Evolutionary conservation across 2,113 vertebrate species (phyloP), one percentile per base, ranked within the genome.

Genomic region (Nyctibius bracteatus): DNA sequence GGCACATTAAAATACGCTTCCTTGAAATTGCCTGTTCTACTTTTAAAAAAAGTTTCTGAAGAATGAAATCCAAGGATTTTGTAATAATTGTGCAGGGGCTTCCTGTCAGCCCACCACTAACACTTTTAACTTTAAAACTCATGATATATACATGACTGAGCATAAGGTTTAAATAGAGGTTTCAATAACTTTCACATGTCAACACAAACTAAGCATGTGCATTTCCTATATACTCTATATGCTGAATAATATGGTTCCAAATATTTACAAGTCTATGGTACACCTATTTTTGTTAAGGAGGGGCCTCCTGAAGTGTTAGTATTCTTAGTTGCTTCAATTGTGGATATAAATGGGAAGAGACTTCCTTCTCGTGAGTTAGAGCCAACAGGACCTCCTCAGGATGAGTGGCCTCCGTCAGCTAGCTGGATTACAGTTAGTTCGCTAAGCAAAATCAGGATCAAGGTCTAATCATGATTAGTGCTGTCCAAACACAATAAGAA

Each of bases 301-400:
- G 9, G 78, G 18, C 71, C 71, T 91, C 74, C 63, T 92, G 92
- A 94, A 90, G 66, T 3, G 0, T 96, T 96, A 97, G 92, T 94
- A 90, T 73, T 77, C 94, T 94, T 95, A 93, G 92, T 93, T 88
- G 92, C 62, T 93, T 94, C 90, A 73, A 49, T 8, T 93, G 39
- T 59, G 47, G 39, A 88, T 88, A 93, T 73, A 44, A 81, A 80
- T 12, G 55, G 52, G 41, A 85, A 49, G 20, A 94, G 39, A 57
- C 18, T 57, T 82, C 27, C 14, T 78, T 93, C 37, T 52, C 10
- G 0, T 28, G 82, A 88, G 81, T 75, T 73, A 92, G 63, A 86
- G 73, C 12, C 24, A 72, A 83, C 12, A 75, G 43, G 46, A 81
- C 24, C 83, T 84, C 73, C 91, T 87, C 39, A 65, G 37, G 24